Evolutionary conservation across 2,113 vertebrate genomes (phyloP).

Genomic region (Corythornis vintsioides): DNA sequence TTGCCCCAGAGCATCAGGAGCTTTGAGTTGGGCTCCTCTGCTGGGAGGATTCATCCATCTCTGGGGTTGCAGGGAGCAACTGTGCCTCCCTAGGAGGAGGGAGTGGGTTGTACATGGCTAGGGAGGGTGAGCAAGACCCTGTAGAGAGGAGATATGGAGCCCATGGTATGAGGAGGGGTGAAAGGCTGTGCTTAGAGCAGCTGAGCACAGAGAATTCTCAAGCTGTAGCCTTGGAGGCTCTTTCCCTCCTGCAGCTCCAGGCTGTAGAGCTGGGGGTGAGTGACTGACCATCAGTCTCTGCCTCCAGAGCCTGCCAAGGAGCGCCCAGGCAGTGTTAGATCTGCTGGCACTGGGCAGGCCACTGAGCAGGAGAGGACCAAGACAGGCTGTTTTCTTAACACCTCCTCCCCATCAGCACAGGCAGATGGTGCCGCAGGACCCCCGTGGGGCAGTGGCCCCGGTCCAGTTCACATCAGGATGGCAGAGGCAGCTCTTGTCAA

Average conservation of each 20-base stretch:
- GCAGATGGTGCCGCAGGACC: neutral
- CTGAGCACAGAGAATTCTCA: neutral
- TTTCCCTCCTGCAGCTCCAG: neutral
- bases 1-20: accelerated
- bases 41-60: neutral
- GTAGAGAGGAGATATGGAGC: neutral
- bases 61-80: neutral
- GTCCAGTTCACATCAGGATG: neutral
- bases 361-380: neutral
- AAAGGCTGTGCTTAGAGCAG: neutral
- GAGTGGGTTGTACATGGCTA: accelerated
- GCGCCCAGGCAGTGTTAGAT: neutral
- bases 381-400: neutral
- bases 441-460: accelerated
- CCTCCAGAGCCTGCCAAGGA: too few relatives aligned
- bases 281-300: too few relatives aligned
- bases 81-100: neutral
- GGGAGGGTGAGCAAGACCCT: neutral
- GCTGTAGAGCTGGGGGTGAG: neutral
- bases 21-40: neutral
- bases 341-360: neutral
- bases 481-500: accelerated
- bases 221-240: neutral
- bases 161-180: accelerated
- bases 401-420: accelerated